phyloP scores from a whole-genome alignment of 2,113 vertebrate genomes.

The Ondatra zibethicus region DNA sequence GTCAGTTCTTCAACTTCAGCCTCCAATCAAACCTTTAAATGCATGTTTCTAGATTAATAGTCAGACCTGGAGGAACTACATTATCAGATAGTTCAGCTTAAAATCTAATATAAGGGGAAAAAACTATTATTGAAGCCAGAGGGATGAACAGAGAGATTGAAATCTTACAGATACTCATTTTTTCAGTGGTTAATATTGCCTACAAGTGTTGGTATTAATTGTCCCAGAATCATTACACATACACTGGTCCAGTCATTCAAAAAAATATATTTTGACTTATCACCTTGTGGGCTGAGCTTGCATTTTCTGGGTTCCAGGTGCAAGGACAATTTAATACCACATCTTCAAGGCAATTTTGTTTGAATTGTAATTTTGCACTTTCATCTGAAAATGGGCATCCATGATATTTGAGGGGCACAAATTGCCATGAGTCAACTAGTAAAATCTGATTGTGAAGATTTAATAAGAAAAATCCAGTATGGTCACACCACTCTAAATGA shows the following conservation, averaged over 20 bases:
- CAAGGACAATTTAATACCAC: conserved; percentile 66
- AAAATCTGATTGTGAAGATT: conserved; percentile 51
- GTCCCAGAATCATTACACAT: conserved; percentile 62
- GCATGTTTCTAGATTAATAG: conserved; percentile 66
- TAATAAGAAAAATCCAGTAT: conserved; percentile 42
- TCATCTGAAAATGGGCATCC: conserved; percentile 58
- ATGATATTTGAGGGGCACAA: conserved; percentile 8
- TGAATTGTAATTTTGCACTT: conserved; percentile 76
- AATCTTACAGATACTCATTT: conserved; percentile 67
- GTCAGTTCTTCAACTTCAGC: conserved; percentile 57
- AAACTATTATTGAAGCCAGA: conserved; percentile 42
- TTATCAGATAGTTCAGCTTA: conserved; percentile 72
- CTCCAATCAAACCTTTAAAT: conserved; percentile 54
- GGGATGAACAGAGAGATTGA: conserved; percentile 64
- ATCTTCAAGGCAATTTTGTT: conserved; percentile 76
- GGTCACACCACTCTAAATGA: neutral
- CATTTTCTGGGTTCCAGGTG: conserved; percentile 49
- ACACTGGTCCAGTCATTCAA: conserved; percentile 37
- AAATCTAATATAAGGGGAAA: conserved; percentile 61
- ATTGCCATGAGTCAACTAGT: conserved; percentile 42
- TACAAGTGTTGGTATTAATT: conserved; percentile 73
- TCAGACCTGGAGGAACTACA: conserved; percentile 60
- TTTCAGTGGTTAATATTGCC: conserved; percentile 65
- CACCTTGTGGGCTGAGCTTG: conserved; percentile 68
- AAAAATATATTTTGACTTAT: conserved; percentile 60